Base-by-base conservation (phyloP, 1,140 invertebrate genomes). In the Drosophila dunni region DNA sequence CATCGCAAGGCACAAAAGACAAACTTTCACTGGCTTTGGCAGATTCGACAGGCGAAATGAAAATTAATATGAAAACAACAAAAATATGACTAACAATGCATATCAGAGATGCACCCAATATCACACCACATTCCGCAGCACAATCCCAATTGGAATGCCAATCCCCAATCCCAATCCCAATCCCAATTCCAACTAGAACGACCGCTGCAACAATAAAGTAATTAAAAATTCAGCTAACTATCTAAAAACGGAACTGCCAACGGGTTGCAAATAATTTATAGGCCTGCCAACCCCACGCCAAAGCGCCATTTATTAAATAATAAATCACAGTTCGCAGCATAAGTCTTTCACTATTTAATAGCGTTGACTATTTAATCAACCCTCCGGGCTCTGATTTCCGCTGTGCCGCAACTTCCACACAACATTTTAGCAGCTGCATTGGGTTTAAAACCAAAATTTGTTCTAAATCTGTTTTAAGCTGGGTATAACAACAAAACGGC, bases 1-100 rank as follows among this genome's bases (percentile, higher is more conserved):
- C 84, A 86, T 63, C 76, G 74, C 80, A 79, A 84, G 79, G 83
- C 79, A 78, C 76, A 83, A 77, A 86, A 86, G 84, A 89, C 79
- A 89, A 86, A 84, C 86, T 86, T 86, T 75, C 67, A 50, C 60
- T 71, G 73, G 57, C 79, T 76, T 81, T 76, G 69, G 72, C 79
- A 73, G 64, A 83, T 79, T 86, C 84, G 84, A 86, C 83, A 88
- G 73, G 77, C 77, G 66, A 70, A 79, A 83, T 79, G 84, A 89
- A 86, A 86, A 86, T 78, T 83, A 89, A 86, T 86, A 89, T 57
- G 83, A 79, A 77, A 86, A 72, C 72, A 60, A 68, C 69, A 77
- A 88, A 57, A 68, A 65, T 44, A 45, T 46, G 50, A 54, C 64
- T 61, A 68, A 68, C 57, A 67, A 46, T 74, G 71, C 46, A 24